Conservation (phyloP, 2,113 vertebrate genomes). For the Actenoides hombroni region DNA sequence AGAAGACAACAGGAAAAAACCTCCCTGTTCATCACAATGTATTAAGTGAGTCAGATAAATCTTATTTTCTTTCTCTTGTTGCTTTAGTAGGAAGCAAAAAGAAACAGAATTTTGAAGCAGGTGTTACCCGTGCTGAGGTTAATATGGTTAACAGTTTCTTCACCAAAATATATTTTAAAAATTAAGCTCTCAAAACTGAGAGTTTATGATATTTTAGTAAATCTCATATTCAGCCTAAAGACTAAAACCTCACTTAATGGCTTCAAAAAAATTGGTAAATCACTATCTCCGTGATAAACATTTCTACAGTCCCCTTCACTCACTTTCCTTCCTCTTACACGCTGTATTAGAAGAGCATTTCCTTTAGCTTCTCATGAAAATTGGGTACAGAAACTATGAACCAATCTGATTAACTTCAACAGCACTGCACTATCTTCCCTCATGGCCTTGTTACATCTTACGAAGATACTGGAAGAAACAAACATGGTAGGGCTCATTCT, state of each 20-base stretch:
- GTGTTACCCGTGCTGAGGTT: background rate
- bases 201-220: background rate
- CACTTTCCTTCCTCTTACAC: background rate
- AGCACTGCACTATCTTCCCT: background rate
- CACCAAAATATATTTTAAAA: background rate
- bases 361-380: background rate
- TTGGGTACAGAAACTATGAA: background rate
- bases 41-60: constrained; percentile 77
- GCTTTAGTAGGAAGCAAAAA: background rate
- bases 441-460: background rate
- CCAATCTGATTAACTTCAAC: background rate
- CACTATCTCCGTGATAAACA: background rate
- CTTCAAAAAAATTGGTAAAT: background rate
- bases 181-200: background rate
- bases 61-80: background rate
- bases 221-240: background rate
- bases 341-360: background rate
- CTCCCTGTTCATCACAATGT: constrained; percentile 31
- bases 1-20: constrained; percentile 69
- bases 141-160: background rate
- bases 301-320: background rate
- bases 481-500: background rate
- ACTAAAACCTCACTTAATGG: background rate
- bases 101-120: background rate
- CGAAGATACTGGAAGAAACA: too few relatives aligned